A percentile compares a stretch with the other conserved stretches of the same genome.
phyloP scores from a whole-genome alignment of 2,113 vertebrate species.

The Anguilla rostrata region DNA sequence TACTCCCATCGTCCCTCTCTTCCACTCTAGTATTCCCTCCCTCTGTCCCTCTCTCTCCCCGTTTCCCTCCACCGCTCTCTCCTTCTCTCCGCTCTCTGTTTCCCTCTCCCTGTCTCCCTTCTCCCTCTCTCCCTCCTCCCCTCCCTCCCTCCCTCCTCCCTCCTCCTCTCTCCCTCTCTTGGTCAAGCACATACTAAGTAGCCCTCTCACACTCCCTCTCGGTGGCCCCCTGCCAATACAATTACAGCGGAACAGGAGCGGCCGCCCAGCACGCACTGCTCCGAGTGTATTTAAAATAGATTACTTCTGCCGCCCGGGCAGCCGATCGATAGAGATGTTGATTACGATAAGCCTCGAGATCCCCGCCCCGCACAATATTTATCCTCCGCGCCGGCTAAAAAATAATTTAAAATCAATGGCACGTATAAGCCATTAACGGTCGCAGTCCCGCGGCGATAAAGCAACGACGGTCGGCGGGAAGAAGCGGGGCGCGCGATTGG shows the following conservation, averaged over 20 bases:
- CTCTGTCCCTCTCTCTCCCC: no score
- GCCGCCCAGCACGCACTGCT: conserved; percentile 47
- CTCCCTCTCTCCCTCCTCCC: background rate
- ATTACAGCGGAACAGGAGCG: conserved; percentile 45
- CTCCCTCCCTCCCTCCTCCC: background rate
- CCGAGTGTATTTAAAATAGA: conserved; percentile 80
- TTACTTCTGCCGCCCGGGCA: conserved; percentile 76
- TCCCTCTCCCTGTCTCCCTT: background rate
- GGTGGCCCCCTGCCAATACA: conserved; percentile 62
- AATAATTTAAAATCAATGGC: conserved; percentile 87
- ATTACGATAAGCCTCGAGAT: conserved; percentile 69
- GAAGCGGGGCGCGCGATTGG: background rate
- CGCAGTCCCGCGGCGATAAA: conserved; percentile 5
- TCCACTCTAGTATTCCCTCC: no score
- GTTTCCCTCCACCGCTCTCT: no score
- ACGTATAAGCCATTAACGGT: conserved; percentile 61
- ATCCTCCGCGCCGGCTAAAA: conserved; percentile 72
- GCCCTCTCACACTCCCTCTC: conserved; percentile 31
- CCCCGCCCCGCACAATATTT: conserved; percentile 68
- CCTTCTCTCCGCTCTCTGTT: no score
- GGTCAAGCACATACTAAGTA: conserved; percentile 18
- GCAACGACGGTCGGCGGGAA: conserved; percentile 9
- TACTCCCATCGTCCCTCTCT: no score
- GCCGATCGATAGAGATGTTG: conserved; percentile 75
- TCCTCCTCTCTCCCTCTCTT: background rate